These are phyloP conservation scores for Cylas formicarius DNA, from an alignment of 1,140 invertebrate species.

Conservation along the genomic window DNA sequence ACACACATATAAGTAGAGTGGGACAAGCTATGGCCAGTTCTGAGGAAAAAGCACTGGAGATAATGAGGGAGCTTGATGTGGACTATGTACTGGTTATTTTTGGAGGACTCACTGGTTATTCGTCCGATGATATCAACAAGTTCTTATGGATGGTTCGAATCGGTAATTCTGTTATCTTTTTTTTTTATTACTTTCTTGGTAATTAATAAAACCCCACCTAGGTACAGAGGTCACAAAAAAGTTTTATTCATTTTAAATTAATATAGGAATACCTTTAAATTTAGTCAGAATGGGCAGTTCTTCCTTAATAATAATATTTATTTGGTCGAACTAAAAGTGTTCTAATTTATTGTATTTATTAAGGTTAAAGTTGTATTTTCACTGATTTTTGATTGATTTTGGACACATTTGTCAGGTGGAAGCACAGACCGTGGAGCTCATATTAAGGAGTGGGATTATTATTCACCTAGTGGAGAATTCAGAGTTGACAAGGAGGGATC, in stretches of 20 bases:
- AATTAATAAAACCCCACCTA: too few relatives aligned
- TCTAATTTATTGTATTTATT: too few relatives aligned
- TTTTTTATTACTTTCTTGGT: too few relatives aligned
- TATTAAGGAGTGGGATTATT: slow-evolving; percentile 96
- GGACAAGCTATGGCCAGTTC: slow-evolving; percentile 96
- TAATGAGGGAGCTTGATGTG: slow-evolving; percentile 95
- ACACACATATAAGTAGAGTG: slow-evolving; percentile 90
- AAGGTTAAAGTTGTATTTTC: too few relatives aligned
- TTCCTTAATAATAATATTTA: too few relatives aligned
- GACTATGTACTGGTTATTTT: slow-evolving; percentile 98
- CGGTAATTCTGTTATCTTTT: slow-evolving; percentile 40
- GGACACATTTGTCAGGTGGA: slow-evolving; percentile 56
- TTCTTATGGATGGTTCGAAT: slow-evolving; percentile 99
- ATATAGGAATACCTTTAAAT: too few relatives aligned
- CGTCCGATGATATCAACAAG: slow-evolving; percentile 97
- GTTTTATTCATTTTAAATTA: too few relatives aligned
- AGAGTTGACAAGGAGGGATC: slow-evolving; percentile 88
- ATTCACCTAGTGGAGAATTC: slow-evolving; percentile 89
- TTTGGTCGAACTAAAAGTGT: too few relatives aligned
- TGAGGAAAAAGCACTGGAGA: slow-evolving; percentile 94
- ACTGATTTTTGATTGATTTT: too few relatives aligned
- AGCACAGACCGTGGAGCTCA: slow-evolving; percentile 90
- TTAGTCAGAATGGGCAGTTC: too few relatives aligned
- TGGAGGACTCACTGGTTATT: slow-evolving; percentile 96
- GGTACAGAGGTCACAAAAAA: too few relatives aligned